Percentiles rank a stretch among this genome's conserved stretches.
These are phyloP conservation scores for Baccha elongata DNA, from an alignment of 2,888 invertebrate species.

Conservation along the genomic window DNA sequence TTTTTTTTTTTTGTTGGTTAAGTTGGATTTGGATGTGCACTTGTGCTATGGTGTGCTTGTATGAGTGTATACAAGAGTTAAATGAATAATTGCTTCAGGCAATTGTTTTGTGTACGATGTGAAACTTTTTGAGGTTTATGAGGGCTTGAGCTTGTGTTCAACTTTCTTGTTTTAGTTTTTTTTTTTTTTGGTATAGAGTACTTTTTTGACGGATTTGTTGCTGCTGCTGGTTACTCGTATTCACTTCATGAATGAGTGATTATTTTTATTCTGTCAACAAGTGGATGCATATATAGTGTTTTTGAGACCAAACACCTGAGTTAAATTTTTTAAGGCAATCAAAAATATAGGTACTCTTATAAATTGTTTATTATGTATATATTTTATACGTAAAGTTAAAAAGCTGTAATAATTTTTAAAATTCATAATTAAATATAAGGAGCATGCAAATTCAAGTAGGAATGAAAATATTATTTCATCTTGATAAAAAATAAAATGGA, in stretches of 20 bases:
- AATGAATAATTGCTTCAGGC: conserved; percentile 33
- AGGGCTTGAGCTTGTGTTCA: neutral
- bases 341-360: neutral
- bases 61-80: conserved; percentile 2
- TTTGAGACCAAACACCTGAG: neutral
- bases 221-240: neutral
- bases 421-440: no score
- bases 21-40: neutral
- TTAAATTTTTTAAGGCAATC: neutral
- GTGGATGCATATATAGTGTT: neutral
- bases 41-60: neutral
- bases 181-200: neutral
- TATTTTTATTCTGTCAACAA: conserved; percentile 26
- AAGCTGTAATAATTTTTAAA: neutral
- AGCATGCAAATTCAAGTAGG: no score
- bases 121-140: conserved; percentile 44
- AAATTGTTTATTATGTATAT: neutral
- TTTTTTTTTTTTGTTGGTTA: neutral
- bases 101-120: conserved; percentile 35
- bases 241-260: conserved; percentile 5
- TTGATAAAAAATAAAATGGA: no score
- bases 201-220: conserved; percentile 1
- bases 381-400: neutral
- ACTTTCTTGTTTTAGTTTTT: neutral
- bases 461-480: no score